A percentile compares a stretch with the other conserved stretches of the same genome.
phyloP scores from a whole-genome alignment of 2,113 vertebrate species.

The Laticauda laticaudata region DNA sequence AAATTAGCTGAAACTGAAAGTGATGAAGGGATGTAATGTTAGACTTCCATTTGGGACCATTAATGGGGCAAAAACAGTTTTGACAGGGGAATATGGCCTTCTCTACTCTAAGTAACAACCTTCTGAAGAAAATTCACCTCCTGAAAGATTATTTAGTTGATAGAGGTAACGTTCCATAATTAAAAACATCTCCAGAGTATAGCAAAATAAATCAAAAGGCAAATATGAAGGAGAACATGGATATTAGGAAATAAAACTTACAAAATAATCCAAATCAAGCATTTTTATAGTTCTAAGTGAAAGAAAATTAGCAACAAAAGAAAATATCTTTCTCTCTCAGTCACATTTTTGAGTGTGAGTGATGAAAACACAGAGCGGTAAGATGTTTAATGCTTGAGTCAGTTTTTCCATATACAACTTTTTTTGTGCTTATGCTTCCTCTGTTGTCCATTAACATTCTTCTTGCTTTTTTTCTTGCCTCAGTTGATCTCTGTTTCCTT shows the following conservation, averaged over 20 bases:
- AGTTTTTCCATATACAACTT: slow-evolving; percentile 64
- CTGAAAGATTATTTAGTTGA: neutral
- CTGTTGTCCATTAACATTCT: slow-evolving; percentile 28
- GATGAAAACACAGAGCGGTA: neutral
- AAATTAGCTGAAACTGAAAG: neutral
- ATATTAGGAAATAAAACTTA: neutral
- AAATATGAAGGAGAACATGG: neutral
- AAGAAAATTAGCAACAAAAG: slow-evolving; percentile 28
- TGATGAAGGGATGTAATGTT: neutral
- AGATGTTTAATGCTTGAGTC: slow-evolving; percentile 60
- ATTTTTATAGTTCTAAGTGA: slow-evolving; percentile 40
- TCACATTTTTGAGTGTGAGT: neutral
- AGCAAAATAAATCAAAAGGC: neutral
- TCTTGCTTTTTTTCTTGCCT: neutral
- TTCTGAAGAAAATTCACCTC: neutral
- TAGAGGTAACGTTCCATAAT: neutral
- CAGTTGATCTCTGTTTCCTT: neutral
- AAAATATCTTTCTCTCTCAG: neutral
- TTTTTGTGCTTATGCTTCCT: slow-evolving; percentile 53
- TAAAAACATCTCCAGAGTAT: neutral
- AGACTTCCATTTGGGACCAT: neutral
- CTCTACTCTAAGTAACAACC: neutral
- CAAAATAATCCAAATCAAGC: slow-evolving; percentile 17
- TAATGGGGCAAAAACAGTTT: neutral
- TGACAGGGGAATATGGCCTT: neutral